Conservation (phyloP, 64 coral and sea anemone genomes). For the Montipora cactus region DNA sequence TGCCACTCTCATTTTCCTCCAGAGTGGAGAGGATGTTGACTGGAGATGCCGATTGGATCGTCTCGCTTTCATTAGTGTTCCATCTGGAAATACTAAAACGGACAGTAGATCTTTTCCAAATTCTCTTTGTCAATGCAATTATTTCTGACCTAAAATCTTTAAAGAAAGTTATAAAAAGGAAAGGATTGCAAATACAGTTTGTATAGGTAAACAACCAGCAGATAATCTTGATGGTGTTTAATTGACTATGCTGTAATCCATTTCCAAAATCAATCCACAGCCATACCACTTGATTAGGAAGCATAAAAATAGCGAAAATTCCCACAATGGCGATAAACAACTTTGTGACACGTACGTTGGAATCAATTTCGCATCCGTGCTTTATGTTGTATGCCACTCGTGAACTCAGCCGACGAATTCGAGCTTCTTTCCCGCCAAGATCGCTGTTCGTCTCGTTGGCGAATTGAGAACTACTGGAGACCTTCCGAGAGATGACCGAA, state of each 20-base stretch:
- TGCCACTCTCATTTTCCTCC: constrained; percentile 1
- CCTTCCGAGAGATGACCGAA: not conserved
- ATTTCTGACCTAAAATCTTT: constrained; percentile 63
- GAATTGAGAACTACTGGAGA: not conserved
- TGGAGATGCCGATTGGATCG: not conserved
- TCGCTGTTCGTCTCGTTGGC: not conserved
- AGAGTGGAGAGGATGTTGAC: not conserved
- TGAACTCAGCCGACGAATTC: constrained; percentile 21
- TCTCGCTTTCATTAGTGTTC: not conserved
- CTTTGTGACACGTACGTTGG: constrained; percentile 69
- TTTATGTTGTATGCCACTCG: not conserved
- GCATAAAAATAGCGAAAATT: constrained; percentile 80
- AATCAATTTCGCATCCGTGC: constrained; percentile 32
- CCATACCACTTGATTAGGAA: constrained; percentile 79
- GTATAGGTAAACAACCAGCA: constrained; percentile 86
- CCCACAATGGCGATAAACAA: constrained; percentile 71
- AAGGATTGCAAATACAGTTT: constrained; percentile 71
- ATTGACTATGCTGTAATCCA: not conserved
- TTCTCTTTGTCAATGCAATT: not conserved
- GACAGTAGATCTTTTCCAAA: not conserved
- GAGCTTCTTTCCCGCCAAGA: not conserved
- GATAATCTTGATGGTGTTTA: constrained; percentile 63
- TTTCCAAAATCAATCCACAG: constrained; percentile 76
- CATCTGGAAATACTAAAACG: not conserved
- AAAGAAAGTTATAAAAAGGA: constrained; percentile 62